Conservation (phyloP, 1,140 invertebrate genomes). For the Philotrypesis tridentata region DNA sequence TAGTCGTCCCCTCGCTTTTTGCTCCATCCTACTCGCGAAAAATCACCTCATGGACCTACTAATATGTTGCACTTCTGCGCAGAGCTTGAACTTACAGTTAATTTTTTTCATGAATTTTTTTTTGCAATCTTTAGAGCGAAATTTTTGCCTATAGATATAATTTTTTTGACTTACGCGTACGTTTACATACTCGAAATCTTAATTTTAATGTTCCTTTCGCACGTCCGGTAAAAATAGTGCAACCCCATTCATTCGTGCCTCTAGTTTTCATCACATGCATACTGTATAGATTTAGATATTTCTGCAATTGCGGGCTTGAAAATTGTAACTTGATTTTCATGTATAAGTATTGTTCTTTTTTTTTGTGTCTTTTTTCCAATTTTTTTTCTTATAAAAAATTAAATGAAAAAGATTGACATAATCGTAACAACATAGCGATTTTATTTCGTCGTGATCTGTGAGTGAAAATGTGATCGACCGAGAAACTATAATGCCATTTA, state of each 20-base stretch:
- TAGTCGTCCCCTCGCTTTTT: neutral
- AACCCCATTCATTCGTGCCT: slow-evolving; percentile 36
- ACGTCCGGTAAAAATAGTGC: slow-evolving; percentile 46
- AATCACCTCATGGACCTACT: slow-evolving; percentile 15
- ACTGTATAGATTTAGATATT: slow-evolving; percentile 16
- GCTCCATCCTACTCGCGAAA: neutral
- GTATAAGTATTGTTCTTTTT: neutral
- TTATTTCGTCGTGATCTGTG: neutral
- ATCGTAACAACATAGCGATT: slow-evolving; percentile 9
- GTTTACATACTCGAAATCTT: slow-evolving; percentile 40
- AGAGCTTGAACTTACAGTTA: slow-evolving; percentile 44
- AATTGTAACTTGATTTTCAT: slow-evolving; percentile 14
- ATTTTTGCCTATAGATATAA: slow-evolving; percentile 43
- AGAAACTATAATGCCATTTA: slow-evolving; percentile 22
- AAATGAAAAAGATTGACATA: slow-evolving; percentile 45
- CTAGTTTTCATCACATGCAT: slow-evolving; percentile 32
- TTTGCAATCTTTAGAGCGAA: slow-evolving; percentile 39
- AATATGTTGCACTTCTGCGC: slow-evolving; percentile 36
- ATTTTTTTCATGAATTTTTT: slow-evolving; percentile 40
- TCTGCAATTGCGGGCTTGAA: slow-evolving; percentile 6
- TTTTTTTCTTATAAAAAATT: slow-evolving; percentile 33
- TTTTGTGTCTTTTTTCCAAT: slow-evolving; percentile 13
- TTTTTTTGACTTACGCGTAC: slow-evolving; percentile 46
- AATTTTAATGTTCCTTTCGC: slow-evolving; percentile 38
- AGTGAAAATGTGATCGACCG: slow-evolving; percentile 27